Base-by-base conservation (phyloP, 2,888 invertebrate genomes). In the Resseliella maxima region DNA sequence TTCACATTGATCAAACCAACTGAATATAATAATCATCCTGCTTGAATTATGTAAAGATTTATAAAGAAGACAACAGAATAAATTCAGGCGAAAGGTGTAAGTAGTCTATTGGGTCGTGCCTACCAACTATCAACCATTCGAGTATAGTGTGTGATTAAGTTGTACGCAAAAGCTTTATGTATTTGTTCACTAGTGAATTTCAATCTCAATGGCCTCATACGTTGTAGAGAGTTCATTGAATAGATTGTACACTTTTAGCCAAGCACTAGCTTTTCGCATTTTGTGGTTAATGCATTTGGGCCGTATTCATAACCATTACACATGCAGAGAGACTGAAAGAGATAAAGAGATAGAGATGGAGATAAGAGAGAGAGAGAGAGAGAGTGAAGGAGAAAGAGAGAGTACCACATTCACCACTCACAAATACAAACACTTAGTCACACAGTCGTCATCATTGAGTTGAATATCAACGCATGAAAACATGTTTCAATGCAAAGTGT, bases 141-240 rank as follows among this genome's bases (percentile, higher is more conserved):
- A 59, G 59, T 8, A 24, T 59, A 72, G 31, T 21, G 35, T 72
- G 72, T 72, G 31, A 72, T 72, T 72, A 72, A 72, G 31, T 72
- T 72, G 1, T 72, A 72, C 72, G 72, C 31, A 72, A n/a, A 72
- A 6, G 35, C 72, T 72, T 72, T 72, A n/a, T 59, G 15, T 50
- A 31, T 72, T 72, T 72, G 72, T n/a, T n/a, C 15, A 15, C 15
- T 35, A 72, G 15, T 72, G 72, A 72, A 72, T 31, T 15, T n/a
- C n/a, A 31, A 72, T 72, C 72, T 72, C 31, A 72, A 72, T 72
- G 72, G 31, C 12, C 31, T 72, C 31, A 35, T n/a, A n/a, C n/a
- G n/a, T 35, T 35, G 31, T 72, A 24, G 24, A 6, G 27, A 5
- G 15, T 35, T 10, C 31, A 18, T 35, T 72, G 15, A 59, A 59